Evolutionary conservation across 2,888 invertebrate genomes (phyloP).

Genomic region (Drosophila anomalata): DNA sequence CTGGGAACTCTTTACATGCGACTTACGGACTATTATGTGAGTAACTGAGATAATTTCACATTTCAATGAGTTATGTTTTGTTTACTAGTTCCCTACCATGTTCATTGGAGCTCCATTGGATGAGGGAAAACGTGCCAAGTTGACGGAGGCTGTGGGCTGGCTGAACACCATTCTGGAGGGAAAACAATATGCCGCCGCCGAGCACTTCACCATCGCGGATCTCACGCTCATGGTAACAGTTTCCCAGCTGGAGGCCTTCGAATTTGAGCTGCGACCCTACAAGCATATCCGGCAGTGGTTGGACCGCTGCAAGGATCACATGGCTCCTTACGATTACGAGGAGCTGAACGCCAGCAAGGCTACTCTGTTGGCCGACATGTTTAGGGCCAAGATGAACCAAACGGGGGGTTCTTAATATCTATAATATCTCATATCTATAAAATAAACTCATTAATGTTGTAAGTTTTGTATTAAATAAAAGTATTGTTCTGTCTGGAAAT

Average conservation of each 20-base stretch:
- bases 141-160: slow-evolving; percentile 86
- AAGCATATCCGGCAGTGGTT: slow-evolving; percentile 87
- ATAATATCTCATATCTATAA: neutral
- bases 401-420: slow-evolving; percentile 16
- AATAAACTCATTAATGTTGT: slow-evolving; percentile 14
- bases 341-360: slow-evolving; percentile 87
- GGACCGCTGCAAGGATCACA: slow-evolving; percentile 86
- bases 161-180: slow-evolving; percentile 86
- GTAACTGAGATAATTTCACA: slow-evolving; percentile 56
- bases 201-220: slow-evolving; percentile 84
- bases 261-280: slow-evolving; percentile 85
- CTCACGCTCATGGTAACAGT: slow-evolving; percentile 82
- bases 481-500: slow-evolving; percentile 10
- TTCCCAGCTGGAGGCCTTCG: slow-evolving; percentile 84
- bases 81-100: slow-evolving; percentile 84
- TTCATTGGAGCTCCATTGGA: slow-evolving; percentile 84
- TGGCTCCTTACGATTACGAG: slow-evolving; percentile 88
- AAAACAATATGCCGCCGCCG: slow-evolving; percentile 86
- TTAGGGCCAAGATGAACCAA: slow-evolving; percentile 84
- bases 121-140: slow-evolving; percentile 84
- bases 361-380: slow-evolving; percentile 85
- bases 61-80: neutral
- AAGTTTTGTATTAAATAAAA: slow-evolving; percentile 50
- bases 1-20: slow-evolving; percentile 85
- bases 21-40: slow-evolving; percentile 85